phyloP scores from a whole-genome alignment of 2,797 vertebrate genomes.

The Gymnodraco acuticeps region DNA sequence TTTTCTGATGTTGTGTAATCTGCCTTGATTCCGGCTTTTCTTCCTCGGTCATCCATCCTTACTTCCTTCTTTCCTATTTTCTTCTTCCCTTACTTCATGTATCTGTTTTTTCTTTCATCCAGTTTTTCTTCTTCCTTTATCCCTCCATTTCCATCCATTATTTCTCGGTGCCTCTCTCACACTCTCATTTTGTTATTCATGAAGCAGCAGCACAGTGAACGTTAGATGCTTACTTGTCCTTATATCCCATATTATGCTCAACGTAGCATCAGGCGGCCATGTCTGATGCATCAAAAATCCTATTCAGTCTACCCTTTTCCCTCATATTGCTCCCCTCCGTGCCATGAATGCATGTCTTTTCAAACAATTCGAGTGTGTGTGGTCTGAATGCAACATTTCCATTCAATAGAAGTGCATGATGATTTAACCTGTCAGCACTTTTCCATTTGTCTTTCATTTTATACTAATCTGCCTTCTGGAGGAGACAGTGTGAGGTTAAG shows the following conservation, averaged over 20 bases:
- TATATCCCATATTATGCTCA: constrained; percentile 32
- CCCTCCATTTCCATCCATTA: not conserved
- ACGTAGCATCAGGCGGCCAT: constrained; percentile 31
- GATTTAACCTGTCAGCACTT: constrained; percentile 22
- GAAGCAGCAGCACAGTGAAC: constrained; percentile 29
- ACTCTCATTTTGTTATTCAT: constrained; percentile 39
- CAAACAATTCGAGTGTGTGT: constrained; percentile 44
- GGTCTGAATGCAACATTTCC: constrained; percentile 57
- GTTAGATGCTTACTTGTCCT: constrained; percentile 28
- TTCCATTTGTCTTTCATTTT: constrained; percentile 31
- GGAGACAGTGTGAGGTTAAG: constrained; percentile 4
- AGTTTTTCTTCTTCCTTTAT: not conserved
- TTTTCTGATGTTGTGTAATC: not conserved
- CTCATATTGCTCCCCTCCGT: constrained; percentile 31
- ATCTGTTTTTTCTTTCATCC: not conserved
- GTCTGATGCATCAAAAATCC: constrained; percentile 57
- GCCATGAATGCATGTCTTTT: constrained; percentile 60
- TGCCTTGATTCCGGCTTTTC: too few relatives aligned
- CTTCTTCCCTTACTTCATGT: not conserved
- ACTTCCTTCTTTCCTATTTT: not conserved
- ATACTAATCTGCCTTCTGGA: constrained; percentile 25
- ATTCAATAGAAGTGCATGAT: constrained; percentile 31
- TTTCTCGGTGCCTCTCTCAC: constrained; percentile 12
- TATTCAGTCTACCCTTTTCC: constrained; percentile 51
- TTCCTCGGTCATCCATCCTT: not conserved